Base-by-base conservation (phyloP, 2,888 invertebrate genomes). In the Drosophila differens region DNA sequence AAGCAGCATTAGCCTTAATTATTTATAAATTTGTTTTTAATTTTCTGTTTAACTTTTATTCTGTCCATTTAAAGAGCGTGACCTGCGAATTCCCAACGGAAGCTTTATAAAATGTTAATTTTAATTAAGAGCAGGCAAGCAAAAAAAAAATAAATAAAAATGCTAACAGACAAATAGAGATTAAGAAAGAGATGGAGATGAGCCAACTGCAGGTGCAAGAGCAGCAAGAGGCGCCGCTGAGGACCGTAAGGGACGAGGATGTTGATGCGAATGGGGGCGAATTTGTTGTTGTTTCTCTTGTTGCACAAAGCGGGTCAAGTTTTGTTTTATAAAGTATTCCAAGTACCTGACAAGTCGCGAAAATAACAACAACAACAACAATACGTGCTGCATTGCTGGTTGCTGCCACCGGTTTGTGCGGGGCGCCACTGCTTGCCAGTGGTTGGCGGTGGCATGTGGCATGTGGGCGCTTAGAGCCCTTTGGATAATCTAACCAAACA, bases 241-340 rank as follows among this genome's bases (percentile, higher is more conserved):
- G 14, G 41, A 22, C 63, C 37, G 49, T 0, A 7, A n/a, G 37
- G 16, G 28, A 14, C 4, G 12, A 16, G 22, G 57, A 35, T 28
- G 39, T 32, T 4, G 47, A 22, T 22, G 30, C 33, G 6, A 32
- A 52, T 41, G 28, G 25, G 9, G 19, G 54, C 4, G 14, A 33
- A 4, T 33, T 35, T 14, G 35, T 35, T 35, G 64, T 64, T 66
- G 67, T 55, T 65, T 41, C 10, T 55, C 47, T 30, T 32, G 53
- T 68, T 74, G 69, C 58, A 66, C 65, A 91, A 87, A 91, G 82
- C 89, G 74, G 87, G 91, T 87, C 87, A 87, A 87, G 87, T 91
- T 87, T 78, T 89, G 14, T 87, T 79, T 87, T 89, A 86, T 89
- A 89, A 87, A 91, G 89, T 84, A 87, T 87, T 89, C 87, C 90